A percentile compares a stretch with the other conserved stretches of the same genome.
Evolutionary conservation across 2,888 invertebrate genomes (phyloP).

Genomic region (Eucriotettix oculatus): DNA sequence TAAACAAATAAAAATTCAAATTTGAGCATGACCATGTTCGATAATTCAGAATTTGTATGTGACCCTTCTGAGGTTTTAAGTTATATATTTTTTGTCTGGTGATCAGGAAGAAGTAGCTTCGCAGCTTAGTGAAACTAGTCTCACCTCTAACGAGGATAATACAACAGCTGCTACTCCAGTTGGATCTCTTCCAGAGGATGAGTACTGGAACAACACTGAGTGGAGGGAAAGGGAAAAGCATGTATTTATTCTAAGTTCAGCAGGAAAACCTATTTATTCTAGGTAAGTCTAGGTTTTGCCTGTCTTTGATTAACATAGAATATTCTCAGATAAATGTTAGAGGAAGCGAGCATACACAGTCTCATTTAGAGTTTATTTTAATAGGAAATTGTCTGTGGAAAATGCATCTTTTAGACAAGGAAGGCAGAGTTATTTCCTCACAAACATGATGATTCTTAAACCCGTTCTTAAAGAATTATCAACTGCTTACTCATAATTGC

Average conservation of each 20-base stretch:
- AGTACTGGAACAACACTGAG: conserved; percentile 49
- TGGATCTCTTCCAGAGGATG: conserved; percentile 29
- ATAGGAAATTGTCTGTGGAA: too few relatives aligned
- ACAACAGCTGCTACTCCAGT: conserved; percentile 8
- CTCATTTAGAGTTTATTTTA: too few relatives aligned
- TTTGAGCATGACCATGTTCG: too few relatives aligned
- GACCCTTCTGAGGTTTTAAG: neutral
- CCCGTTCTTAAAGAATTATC: too few relatives aligned
- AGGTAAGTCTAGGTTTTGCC: conserved; percentile 32
- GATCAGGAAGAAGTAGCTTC: conserved; percentile 23
- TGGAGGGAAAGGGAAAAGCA: conserved; percentile 76
- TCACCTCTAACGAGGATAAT: conserved; percentile 17
- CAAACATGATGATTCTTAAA: too few relatives aligned
- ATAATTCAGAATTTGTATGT: neutral
- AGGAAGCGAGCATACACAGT: neutral
- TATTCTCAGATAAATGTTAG: neutral
- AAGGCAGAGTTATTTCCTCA: too few relatives aligned
- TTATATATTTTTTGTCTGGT: conserved; percentile 1
- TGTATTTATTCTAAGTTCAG: conserved; percentile 85
- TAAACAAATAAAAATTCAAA: neutral
- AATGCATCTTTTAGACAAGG: too few relatives aligned
- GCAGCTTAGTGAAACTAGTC: conserved; percentile 20
- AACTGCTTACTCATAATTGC: too few relatives aligned
- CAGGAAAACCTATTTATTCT: conserved; percentile 94
- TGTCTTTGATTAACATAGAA: neutral